Percentiles rank a stretch among this genome's conserved stretches.
phyloP scores from a whole-genome alignment of 2,797 vertebrate species.

The Epinephelus malabaricus region DNA sequence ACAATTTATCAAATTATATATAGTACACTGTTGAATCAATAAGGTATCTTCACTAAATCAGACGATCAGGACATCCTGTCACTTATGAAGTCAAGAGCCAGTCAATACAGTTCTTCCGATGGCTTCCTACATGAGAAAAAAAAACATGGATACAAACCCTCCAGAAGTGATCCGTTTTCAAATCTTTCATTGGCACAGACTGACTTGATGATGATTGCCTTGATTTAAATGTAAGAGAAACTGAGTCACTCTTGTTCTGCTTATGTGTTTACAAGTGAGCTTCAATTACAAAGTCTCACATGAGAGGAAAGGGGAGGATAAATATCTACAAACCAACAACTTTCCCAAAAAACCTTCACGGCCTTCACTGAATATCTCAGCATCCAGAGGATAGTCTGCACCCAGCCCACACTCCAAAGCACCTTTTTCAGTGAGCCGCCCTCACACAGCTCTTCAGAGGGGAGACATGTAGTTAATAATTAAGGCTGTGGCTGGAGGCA shows the following conservation, averaged over 20 bases:
- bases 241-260: constrained; percentile 49
- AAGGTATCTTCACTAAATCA: constrained; percentile 36
- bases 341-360: constrained; percentile 33
- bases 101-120: constrained; percentile 39
- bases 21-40: constrained; percentile 18
- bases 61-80: constrained; percentile 48
- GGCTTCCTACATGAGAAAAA: constrained; percentile 27
- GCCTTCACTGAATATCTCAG: constrained; percentile 47
- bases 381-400: constrained; percentile 62
- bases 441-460: constrained; percentile 79
- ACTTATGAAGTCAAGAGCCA: constrained; percentile 32
- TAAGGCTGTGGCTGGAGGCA: constrained; percentile 86
- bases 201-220: constrained; percentile 61
- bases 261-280: constrained; percentile 62
- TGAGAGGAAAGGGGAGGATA: constrained; percentile 25
- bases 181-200: constrained; percentile 41
- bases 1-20: constrained; percentile 35
- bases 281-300: constrained; percentile 56
- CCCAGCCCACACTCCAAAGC: constrained; percentile 71
- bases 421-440: constrained; percentile 74
- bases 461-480: constrained; percentile 87
- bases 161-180: constrained; percentile 39
- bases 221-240: constrained; percentile 59
- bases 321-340: constrained; percentile 39
- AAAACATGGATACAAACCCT: constrained; percentile 32